Conservation (phyloP, 2,113 vertebrate species). For the Brienomyrus brachyistius region DNA sequence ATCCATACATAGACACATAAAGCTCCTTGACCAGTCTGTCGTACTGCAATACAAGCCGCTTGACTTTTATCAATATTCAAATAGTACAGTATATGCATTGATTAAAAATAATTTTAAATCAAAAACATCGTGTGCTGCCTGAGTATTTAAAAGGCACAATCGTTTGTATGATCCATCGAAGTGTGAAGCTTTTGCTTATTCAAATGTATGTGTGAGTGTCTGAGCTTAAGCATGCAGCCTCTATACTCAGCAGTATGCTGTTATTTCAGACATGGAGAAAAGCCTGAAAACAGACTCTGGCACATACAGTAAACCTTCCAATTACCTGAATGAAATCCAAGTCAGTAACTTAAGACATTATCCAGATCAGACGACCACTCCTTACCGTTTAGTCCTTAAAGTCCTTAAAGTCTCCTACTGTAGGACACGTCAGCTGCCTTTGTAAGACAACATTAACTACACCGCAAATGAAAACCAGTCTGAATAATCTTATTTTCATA, state of each 20-base stretch:
- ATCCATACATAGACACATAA: background rate
- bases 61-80: background rate
- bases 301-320: background rate
- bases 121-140: background rate
- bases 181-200: background rate
- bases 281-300: background rate
- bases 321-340: background rate
- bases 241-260: background rate
- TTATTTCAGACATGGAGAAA: background rate
- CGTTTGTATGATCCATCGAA: background rate
- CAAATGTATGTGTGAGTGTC: background rate
- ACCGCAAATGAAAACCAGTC: background rate
- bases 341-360: background rate
- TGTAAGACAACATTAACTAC: background rate
- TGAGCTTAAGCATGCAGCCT: background rate
- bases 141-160: background rate
- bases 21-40: background rate
- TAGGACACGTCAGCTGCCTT: background rate
- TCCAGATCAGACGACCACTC: background rate
- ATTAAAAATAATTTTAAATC: background rate
- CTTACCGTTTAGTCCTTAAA: background rate
- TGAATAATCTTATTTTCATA: background rate
- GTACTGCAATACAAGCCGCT: background rate
- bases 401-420: background rate
- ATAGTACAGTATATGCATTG: background rate